These are phyloP conservation scores for Agriopis leucophaearia DNA, from an alignment of 2,888 invertebrate species.

Conservation along the genomic window DNA sequence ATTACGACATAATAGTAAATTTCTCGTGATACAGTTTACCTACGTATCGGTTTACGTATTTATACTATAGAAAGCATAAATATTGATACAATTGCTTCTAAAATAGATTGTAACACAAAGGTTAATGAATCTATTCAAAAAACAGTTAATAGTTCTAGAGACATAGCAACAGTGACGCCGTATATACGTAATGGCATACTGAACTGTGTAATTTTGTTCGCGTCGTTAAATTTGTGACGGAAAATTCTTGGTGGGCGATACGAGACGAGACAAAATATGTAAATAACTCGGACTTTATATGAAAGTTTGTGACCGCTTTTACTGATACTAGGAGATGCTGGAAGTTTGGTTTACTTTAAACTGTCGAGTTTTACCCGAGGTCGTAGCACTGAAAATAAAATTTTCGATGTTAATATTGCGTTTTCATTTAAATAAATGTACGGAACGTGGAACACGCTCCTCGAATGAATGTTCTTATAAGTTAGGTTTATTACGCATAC, in stretches of 20 bases:
- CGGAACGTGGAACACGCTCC: no score
- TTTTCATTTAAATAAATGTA: no score
- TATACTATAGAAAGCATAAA: conserved; percentile 21
- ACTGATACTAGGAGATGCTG: not conserved
- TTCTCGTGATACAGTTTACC: not conserved
- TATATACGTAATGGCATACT: conserved; percentile 36
- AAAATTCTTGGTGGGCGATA: conserved; percentile 43
- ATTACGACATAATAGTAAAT: not conserved
- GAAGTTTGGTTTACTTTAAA: not conserved
- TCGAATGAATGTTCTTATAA: no score
- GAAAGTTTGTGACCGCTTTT: conserved; percentile 6
- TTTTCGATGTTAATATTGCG: no score
- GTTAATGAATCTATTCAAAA: conserved; percentile 33
- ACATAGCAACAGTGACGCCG: conserved; percentile 48
- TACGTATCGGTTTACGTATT: conserved; percentile 2
- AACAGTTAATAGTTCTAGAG: not conserved
- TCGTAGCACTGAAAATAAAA: no score
- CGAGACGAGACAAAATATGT: conserved; percentile 14
- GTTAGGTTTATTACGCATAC: no score
- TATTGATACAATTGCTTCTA: conserved; percentile 34
- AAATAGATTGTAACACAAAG: conserved; percentile 17
- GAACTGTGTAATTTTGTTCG: conserved; percentile 41
- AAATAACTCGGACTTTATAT: not conserved
- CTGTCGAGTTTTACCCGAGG: not conserved
- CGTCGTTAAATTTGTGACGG: conserved; percentile 45